A percentile compares a stretch with the other conserved stretches of the same genome.
Evolutionary conservation across 2,888 invertebrate genomes (phyloP).

Genomic region (Drymonia ruficornis): DNA sequence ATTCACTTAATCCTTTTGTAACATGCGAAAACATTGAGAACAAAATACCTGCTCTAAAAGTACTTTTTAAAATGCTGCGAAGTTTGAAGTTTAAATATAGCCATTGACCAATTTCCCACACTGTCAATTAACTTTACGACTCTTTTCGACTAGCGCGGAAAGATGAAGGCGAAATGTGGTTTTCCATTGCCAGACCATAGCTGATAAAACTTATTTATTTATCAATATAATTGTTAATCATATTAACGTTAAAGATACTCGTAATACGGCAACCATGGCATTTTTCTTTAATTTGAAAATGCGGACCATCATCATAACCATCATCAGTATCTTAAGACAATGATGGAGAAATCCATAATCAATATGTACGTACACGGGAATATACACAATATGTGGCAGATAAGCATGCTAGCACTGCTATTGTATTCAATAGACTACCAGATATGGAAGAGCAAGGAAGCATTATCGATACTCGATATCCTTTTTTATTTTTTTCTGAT

Average conservation of each 20-base stretch:
- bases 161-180: not conserved
- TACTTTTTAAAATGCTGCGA: no score
- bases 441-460: constrained; percentile 46
- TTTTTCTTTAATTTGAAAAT: not conserved
- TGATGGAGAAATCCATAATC: constrained; percentile 29
- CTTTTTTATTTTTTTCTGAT: constrained; percentile 47
- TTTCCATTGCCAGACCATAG: not conserved
- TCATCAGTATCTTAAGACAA: constrained; percentile 19
- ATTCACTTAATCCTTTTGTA: no score
- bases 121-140: no score
- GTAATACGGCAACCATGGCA: not conserved
- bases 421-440: constrained; percentile 57
- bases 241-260: not conserved
- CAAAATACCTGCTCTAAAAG: no score
- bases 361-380: constrained; percentile 42
- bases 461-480: constrained; percentile 41
- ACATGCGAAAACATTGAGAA: no score
- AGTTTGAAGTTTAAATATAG: no score
- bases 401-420: constrained; percentile 43
- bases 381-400: constrained; percentile 38
- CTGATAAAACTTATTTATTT: not conserved
- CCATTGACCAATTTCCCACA: no score
- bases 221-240: not conserved
- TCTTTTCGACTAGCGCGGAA: not conserved
- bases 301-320: not conserved